Evolutionary conservation across 2,888 invertebrate genomes (phyloP).

Genomic region (Ashinkailepas kermadecensis): DNA sequence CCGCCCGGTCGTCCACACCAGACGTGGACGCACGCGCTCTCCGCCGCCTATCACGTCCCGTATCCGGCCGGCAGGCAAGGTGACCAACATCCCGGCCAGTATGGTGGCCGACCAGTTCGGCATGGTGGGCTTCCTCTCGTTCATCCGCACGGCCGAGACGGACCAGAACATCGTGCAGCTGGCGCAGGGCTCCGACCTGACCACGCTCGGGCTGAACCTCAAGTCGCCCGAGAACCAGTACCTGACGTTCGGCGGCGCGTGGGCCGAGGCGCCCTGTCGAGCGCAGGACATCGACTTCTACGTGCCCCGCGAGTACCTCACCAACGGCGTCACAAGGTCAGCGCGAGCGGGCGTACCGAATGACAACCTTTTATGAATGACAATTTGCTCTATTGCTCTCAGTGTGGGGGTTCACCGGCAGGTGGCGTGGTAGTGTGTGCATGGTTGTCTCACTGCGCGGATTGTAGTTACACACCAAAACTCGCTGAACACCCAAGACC

Average conservation of each 20-base stretch:
- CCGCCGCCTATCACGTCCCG: no score
- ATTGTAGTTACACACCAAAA: no score
- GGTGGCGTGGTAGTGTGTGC: no score
- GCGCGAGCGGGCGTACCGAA: not conserved
- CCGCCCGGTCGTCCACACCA: no score
- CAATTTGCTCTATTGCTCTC: no score
- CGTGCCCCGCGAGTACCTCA: constrained; percentile 97
- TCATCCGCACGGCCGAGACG: constrained; percentile 94
- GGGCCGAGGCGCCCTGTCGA: constrained; percentile 95
- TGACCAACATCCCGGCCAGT: constrained; percentile 94
- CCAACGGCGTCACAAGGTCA: constrained; percentile 83
- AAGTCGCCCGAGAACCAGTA: constrained; percentile 97
- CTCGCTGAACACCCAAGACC: no score
- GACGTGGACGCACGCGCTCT: no score
- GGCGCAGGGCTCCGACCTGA: constrained; percentile 95
- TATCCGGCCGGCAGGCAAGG: constrained; percentile 56
- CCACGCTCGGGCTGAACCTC: constrained; percentile 94
- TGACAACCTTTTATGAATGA: no score
- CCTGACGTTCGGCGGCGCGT: constrained; percentile 97
- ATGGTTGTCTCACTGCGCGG: no score
- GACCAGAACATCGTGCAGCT: constrained; percentile 93
- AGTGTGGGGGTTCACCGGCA: no score
- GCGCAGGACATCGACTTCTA: constrained; percentile 98
- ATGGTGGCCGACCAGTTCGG: constrained; percentile 99
- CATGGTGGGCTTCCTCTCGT: constrained; percentile 95